Percentiles rank a stretch among this genome's conserved stretches.
phyloP scores from a whole-genome alignment of 2,113 vertebrate genomes.

The Cercopithecus mona region DNA sequence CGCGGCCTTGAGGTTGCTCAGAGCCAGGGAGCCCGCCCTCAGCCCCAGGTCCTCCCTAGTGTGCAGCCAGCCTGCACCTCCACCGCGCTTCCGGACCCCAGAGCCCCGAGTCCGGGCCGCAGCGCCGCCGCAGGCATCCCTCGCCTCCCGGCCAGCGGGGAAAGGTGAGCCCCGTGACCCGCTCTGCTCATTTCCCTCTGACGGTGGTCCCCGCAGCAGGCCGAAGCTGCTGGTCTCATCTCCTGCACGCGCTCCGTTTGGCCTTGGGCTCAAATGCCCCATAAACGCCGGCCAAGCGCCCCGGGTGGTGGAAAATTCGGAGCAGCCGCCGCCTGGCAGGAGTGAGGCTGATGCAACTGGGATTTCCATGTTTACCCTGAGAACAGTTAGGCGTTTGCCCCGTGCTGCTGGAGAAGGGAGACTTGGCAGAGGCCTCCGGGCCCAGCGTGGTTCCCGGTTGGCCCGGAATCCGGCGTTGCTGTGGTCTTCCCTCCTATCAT shows the following conservation, averaged over 20 bases:
- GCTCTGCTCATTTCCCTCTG: background rate
- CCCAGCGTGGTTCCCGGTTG: background rate
- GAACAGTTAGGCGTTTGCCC: background rate
- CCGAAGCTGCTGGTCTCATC: background rate
- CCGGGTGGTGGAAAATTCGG: fast-evolving
- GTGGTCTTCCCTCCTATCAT: background rate
- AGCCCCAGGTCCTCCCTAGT: background rate
- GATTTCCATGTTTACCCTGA: background rate
- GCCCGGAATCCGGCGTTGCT: background rate
- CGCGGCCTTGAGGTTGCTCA: background rate
- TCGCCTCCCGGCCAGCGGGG: fast-evolving
- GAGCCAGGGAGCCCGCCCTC: background rate
- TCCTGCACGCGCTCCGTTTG: too few species aligned
- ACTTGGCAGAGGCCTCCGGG: fast-evolving
- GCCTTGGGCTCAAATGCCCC: background rate
- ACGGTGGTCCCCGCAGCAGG: too few species aligned
- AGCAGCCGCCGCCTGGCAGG: background rate
- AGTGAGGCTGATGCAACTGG: background rate
- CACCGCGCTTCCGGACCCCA: fast-evolving
- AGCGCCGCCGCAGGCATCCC: background rate
- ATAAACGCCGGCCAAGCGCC: background rate
- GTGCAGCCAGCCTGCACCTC: too few species aligned
- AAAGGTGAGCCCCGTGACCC: background rate
- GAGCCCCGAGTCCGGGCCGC: background rate
- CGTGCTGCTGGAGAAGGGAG: background rate